Base-by-base conservation (phyloP, 2,113 vertebrate species). In the Nycticryphes semicollaris region DNA sequence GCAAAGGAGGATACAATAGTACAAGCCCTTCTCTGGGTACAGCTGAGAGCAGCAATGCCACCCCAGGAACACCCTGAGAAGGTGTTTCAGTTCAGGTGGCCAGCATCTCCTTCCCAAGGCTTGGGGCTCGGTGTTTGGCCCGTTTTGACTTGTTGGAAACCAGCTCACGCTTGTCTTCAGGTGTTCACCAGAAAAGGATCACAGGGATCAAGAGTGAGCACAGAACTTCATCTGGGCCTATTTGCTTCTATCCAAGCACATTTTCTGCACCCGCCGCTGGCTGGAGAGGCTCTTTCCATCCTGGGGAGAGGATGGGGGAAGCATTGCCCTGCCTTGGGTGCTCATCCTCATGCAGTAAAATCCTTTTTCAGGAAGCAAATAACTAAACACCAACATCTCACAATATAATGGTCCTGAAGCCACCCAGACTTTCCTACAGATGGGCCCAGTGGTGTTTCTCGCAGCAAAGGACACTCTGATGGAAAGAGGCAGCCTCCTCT, bases 401-500 rank as follows among this genome's bases (percentile, higher is more conserved):
- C 0, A 23, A 33, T 6, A 10, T 37, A 39, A 35, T 64, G 62
- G 33, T 9, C 5, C 15, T 5, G 41, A 54, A 72, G 47, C 47
- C 69, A 35, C 45, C 31, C 10, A 47, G 45, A 24, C n/a, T 33
- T 21, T 76, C 57, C 70, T 30, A 27, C 50, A 22, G 84, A n/a
- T 4, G 5, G 50, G 20, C 5, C 25, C 6, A 1, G 9, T 2
- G 41, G 54, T 2, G 3, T 13, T 56, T 14, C 48, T 31, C 1
- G 0, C 31, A 39, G 73, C 5, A 2, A 31, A 47, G 60, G 60
- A 63, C 9, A 66, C 47, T 67, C 31, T 5, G n/a, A 20, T 14
- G 43, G 54, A 12, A 80, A 39, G 13, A 5, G 33, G 45, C 30
- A 20, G 25, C 47, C 4, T 3, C 51, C 41, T 41, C 12, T 7